Conservation (phyloP, 2,888 invertebrate species). For the Apotomis betuletana region DNA sequence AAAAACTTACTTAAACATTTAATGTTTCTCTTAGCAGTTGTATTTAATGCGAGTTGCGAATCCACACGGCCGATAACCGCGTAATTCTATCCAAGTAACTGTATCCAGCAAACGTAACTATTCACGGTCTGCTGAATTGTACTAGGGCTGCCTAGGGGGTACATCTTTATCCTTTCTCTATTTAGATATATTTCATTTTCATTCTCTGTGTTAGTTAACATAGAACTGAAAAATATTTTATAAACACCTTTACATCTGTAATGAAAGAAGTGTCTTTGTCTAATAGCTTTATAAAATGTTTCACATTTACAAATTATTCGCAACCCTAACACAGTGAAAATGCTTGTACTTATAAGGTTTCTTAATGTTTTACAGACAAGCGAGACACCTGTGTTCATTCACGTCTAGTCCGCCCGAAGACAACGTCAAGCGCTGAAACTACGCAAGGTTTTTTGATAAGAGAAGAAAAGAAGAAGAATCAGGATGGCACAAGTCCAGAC, state of each 20-base stretch:
- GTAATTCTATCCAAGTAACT: conserved; percentile 39
- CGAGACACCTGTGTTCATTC: conserved; percentile 57
- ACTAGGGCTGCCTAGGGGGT: conserved; percentile 32
- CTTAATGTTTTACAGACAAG: conserved; percentile 67
- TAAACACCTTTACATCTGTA: too few species aligned
- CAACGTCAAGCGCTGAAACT: conserved; percentile 45
- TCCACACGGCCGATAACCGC: conserved; percentile 13
- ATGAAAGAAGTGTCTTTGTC: too few species aligned
- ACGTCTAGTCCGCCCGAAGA: conserved; percentile 52
- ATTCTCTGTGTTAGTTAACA: too few species aligned
- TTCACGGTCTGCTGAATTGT: conserved; percentile 56
- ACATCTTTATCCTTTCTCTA: background rate
- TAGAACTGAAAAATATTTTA: too few species aligned
- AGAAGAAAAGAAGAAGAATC: conserved; percentile 39
- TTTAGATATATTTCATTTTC: too few species aligned
- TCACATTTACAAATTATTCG: background rate
- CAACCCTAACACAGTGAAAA: conserved; percentile 44
- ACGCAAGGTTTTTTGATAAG: conserved; percentile 22
- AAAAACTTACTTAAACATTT: background rate
- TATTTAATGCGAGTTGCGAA: conserved; percentile 18
- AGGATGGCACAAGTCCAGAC: conserved; percentile 75
- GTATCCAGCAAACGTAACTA: conserved; percentile 53
- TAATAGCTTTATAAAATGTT: too few species aligned
- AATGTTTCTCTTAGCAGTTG: background rate
- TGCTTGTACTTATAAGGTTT: conserved; percentile 65